Percentiles rank a stretch among this genome's conserved stretches.
These are phyloP conservation scores for Amphiura filiformis DNA, from an alignment of 35 echinoderm and acorn worm species.

Conservation along the genomic window DNA sequence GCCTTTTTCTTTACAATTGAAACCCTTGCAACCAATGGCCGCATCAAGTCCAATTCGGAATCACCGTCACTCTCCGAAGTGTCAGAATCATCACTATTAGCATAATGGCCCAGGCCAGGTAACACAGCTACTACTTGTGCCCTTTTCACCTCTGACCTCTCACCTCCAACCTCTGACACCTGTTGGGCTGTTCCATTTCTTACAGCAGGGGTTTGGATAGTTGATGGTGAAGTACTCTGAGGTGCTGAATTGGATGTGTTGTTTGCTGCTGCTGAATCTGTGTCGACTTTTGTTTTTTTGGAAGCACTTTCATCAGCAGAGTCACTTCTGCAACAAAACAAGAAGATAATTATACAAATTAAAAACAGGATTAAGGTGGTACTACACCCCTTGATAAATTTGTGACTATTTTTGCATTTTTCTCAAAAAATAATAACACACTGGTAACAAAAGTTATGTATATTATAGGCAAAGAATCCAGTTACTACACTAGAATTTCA, in stretches of 20 bases:
- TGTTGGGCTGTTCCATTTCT: slow-evolving; percentile 17
- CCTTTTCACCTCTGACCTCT: not conserved
- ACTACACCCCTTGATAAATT: too few relatives aligned
- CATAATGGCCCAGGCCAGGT: slow-evolving; percentile 78
- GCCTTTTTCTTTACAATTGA: not conserved
- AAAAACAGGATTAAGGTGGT: too few relatives aligned
- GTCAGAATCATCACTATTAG: slow-evolving; percentile 75
- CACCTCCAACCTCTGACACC: not conserved
- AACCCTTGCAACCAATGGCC: slow-evolving; percentile 34
- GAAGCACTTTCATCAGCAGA: not conserved
- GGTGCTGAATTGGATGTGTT: not conserved
- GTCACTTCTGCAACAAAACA: not conserved
- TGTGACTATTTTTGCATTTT: too few relatives aligned
- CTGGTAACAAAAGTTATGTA: too few relatives aligned
- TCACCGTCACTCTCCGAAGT: slow-evolving; percentile 80
- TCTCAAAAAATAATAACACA: too few relatives aligned
- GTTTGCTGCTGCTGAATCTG: not conserved
- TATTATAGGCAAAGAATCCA: too few relatives aligned
- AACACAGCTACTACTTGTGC: slow-evolving; percentile 51
- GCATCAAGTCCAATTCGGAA: slow-evolving; percentile 61
- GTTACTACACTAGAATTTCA: too few relatives aligned
- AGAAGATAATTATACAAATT: too few relatives aligned
- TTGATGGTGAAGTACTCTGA: not conserved
- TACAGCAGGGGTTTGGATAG: not conserved
- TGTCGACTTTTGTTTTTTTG: not conserved